Conservation (phyloP, 2,113 vertebrate species). For the Xyrauchen texanus region DNA sequence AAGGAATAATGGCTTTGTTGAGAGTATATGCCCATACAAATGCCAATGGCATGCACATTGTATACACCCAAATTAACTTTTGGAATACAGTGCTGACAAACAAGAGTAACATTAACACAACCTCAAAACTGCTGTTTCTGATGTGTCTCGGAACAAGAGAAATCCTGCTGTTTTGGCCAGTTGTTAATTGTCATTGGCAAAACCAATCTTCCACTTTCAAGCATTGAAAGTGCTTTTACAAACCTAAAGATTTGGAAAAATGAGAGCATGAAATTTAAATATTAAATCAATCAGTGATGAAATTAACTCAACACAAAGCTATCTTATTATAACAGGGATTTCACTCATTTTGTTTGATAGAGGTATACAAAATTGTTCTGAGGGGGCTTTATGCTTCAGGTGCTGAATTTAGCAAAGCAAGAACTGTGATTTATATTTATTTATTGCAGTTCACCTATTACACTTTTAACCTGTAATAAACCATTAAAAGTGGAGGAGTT, state of each 20-base stretch:
- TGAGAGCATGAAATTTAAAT: conserved; percentile 4
- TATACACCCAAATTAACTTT: not conserved
- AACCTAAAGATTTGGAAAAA: not conserved
- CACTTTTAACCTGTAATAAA: too few species aligned
- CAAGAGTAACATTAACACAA: not conserved
- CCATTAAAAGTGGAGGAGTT: too few species aligned
- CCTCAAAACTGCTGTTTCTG: not conserved
- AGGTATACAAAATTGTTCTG: not conserved
- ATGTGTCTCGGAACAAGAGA: not conserved
- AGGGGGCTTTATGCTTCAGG: not conserved
- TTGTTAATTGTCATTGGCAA: not conserved
- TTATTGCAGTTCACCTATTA: not conserved
- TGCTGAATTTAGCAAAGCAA: not conserved
- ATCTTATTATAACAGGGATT: not conserved
- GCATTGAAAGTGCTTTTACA: conserved; percentile 2
- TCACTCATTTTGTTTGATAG: not conserved
- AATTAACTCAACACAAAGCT: not conserved
- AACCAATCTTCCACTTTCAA: not conserved
- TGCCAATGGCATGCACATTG: not conserved
- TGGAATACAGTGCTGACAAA: not conserved
- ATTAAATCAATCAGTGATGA: not conserved
- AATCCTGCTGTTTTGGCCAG: not conserved
- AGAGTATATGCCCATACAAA: conserved; percentile 3
- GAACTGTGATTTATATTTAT: not conserved
- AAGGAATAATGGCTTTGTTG: conserved; percentile 9